These are phyloP conservation scores for Heliothis peltigera DNA, from an alignment of 2,888 invertebrate genomes.

Conservation along the genomic window DNA sequence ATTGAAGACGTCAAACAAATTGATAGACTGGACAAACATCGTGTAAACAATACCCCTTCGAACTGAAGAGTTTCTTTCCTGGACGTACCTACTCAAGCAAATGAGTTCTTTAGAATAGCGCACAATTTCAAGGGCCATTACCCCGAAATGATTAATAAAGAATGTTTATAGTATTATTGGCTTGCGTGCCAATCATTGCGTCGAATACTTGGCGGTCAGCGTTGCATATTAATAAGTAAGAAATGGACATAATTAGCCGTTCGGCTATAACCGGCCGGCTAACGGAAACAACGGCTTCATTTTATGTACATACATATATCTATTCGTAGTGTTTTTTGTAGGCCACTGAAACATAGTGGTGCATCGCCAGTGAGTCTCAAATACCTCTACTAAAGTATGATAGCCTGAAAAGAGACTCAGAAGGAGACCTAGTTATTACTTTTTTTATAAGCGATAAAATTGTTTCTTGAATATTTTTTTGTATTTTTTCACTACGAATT, in stretches of 20 bases:
- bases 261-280: not conserved
- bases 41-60: conserved; percentile 2
- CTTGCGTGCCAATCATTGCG: conserved; percentile 24
- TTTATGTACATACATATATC: too few species aligned
- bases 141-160: conserved; percentile 32
- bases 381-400: conserved; percentile 20
- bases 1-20: conserved; percentile 45
- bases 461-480: too few species aligned
- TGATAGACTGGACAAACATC: conserved; percentile 41
- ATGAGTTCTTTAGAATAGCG: conserved; percentile 28
- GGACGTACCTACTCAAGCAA: conserved; percentile 21
- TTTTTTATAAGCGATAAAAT: too few species aligned
- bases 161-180: conserved; percentile 15
- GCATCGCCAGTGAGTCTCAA: not conserved
- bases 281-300: conserved; percentile 4
- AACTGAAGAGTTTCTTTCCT: conserved; percentile 8
- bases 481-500: too few species aligned
- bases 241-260: conserved; percentile 15
- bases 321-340: not conserved
- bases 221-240: conserved; percentile 20
- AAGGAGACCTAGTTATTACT: too few species aligned
- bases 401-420: too few species aligned
- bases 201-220: conserved; percentile 18
- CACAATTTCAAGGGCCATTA: conserved; percentile 36
- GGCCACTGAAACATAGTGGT: conserved; percentile 7